Evolutionary conservation across 2,888 invertebrate genomes (phyloP).

Genomic region (Alcis repandata): DNA sequence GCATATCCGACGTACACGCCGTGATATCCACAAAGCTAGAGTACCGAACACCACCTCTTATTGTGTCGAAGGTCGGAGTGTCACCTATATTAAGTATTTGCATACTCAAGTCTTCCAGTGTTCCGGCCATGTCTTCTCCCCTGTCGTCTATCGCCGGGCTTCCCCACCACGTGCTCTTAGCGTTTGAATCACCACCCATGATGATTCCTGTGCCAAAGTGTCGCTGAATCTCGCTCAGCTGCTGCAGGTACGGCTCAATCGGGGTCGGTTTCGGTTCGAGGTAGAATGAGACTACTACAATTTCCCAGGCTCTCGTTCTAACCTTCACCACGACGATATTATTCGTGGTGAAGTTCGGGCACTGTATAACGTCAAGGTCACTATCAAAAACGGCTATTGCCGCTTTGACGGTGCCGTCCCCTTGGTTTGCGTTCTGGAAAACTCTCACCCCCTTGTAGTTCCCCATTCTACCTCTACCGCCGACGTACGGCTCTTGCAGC

Average conservation of each 20-base stretch:
- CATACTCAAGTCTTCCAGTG: neutral
- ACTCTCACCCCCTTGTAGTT: neutral
- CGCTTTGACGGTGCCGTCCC: neutral
- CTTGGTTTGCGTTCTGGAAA: neutral
- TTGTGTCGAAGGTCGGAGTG: constrained; percentile 10
- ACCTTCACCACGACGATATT: constrained; percentile 37
- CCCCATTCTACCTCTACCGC: neutral
- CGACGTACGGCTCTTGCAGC: constrained; percentile 6
- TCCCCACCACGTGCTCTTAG: neutral
- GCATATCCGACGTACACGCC: neutral
- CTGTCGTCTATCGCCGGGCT: neutral
- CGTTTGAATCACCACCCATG: neutral
- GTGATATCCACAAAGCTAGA: neutral
- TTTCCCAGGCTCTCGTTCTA: constrained; percentile 34
- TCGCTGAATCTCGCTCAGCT: neutral
- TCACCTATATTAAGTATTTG: constrained; percentile 7
- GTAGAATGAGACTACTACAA: constrained; percentile 40
- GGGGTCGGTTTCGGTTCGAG: constrained; percentile 37
- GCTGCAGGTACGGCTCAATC: neutral
- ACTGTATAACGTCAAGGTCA: neutral
- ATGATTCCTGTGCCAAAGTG: neutral
- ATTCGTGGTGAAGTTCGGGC: constrained; percentile 1
- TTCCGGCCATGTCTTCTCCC: neutral
- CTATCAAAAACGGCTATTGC: neutral
- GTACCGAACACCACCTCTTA: neutral